Evolutionary conservation across 2,888 invertebrate genomes (phyloP), one percentile per base, ranked within the genome.

Genomic region (Drosophila cracens): DNA sequence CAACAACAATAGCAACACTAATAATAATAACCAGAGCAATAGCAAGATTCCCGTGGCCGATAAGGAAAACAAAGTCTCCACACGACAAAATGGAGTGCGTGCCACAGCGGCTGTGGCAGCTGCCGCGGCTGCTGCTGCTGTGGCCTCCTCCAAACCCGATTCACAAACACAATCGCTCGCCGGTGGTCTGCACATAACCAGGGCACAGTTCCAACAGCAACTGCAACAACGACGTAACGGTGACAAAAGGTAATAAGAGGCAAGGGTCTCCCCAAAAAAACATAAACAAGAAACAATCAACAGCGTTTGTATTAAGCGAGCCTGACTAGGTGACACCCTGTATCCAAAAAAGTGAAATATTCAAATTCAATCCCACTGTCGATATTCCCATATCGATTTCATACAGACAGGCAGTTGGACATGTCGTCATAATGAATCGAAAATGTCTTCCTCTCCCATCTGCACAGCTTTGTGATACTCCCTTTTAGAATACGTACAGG

Each of bases 121-220:
- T 21, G 86, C 85, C 27, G 48, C 90, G 16, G 86, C 86, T n/a
- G 73, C 75, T 38, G 70, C 57, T 4, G 57, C 57, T 2, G 38
- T 63, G 29, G 69, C 56, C 57, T 49, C 76, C 58, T 54, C 76
- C 74, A 81, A 81, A n/a, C 46, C 72, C 62, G 84, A 89, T 25
- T 4, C 72, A 25, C 73, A 73, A 36, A 53, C 87, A 25, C 73
- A 76, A 36, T 59, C 87, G 52, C 79, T 89, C 18, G 79, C 82
- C 59, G 89, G 90, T 52, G 81, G 87, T 34, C 69, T 83, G 60
- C 87, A 88, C 70, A 87, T 91, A 54, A 87, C 87, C 65, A 91
- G 90, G 84, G 89, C 92, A 43, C 90, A 92, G 75, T 91, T 90
- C 60, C 88, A 90, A 65, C 88, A 92, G 73, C 91, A 92, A 83